Base-by-base conservation (phyloP, 1,140 invertebrate species). In the Pogonus chalceus region DNA sequence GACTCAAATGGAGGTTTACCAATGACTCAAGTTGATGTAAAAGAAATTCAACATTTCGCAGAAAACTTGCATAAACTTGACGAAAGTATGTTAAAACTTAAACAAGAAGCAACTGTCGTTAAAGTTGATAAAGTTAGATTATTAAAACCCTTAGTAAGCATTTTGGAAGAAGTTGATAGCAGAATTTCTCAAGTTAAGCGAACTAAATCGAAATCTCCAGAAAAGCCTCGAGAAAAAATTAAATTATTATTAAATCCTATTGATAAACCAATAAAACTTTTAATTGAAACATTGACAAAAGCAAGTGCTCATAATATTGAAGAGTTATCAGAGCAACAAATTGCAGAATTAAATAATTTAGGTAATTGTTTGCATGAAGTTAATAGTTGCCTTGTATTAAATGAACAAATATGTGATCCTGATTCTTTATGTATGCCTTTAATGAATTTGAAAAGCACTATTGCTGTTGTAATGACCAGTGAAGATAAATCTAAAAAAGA, bases 51-150 rank as follows among this genome's bases (percentile, higher is more conserved):
- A 22, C 60, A 55, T n/a, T 51, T 68, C 9, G 53, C 55, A 7
- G 56, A 53, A 53, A 57, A 63, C 43, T 53, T 66, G 20, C 31
- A 47, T 4, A 59, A 61, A 49, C 54, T 67, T 7, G 56, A 53
- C 43, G 24, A 57, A 14, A 59, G 51, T 24, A 58, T 67, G 10
- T 48, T 53, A 24, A 54, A 55, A 20, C 52, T 65, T 3, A 43
- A 43, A 43, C 37, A 18, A 4, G 37, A 43, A 12, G 37, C 18
- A 12, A 16, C 18, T 12, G 9, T 12, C 7, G 18, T 43, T 9
- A 43, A 43, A 43, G 18, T 16, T 12, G 37, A 43, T 43, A 43
- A 43, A 12, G 37, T 18, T 12, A 18, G 7, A 12, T 18, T 43
- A 18, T 18, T 43, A 18, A 43, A 43, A 43, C 37, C 37, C 3